Percentiles rank a stretch among this genome's conserved stretches.
Evolutionary conservation across 1,140 invertebrate species (phyloP).

Genomic region (Sminthurinus signatus): DNA sequence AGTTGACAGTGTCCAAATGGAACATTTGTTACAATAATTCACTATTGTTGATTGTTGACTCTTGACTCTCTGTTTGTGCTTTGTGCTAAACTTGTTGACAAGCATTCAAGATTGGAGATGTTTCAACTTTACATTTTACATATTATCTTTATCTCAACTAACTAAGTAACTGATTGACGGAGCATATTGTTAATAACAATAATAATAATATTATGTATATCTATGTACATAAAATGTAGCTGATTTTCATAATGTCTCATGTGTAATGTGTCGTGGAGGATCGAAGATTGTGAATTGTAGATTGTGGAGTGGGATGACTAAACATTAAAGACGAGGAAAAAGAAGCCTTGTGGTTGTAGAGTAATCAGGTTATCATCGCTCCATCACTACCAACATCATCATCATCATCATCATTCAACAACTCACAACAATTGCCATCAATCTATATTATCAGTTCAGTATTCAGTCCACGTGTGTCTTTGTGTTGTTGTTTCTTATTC

Average conservation of each 20-base stretch:
- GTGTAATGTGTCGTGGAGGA: too few species aligned
- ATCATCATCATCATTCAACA: too few species aligned
- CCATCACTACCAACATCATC: not conserved
- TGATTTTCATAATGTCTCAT: too few species aligned
- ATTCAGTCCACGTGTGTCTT: constrained; percentile 5
- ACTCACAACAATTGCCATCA: not conserved
- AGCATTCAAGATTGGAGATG: not conserved
- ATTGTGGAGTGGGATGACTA: constrained; percentile 3
- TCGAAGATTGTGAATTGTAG: not conserved
- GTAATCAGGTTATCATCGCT: constrained; percentile 17
- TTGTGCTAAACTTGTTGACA: not conserved
- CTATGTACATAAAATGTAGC: too few species aligned
- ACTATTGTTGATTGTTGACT: constrained; percentile 17
- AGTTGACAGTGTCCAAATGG: constrained; percentile 7
- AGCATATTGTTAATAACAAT: too few species aligned
- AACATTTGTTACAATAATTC: constrained; percentile 27
- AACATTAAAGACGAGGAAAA: not conserved
- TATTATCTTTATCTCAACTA: too few species aligned
- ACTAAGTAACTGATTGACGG: too few species aligned
- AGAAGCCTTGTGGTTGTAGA: not conserved
- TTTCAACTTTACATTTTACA: too few species aligned
- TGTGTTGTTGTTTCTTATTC: too few species aligned
- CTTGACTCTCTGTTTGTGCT: too few species aligned
- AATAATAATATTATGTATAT: too few species aligned
- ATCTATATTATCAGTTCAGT: not conserved